A percentile compares a stretch with the other conserved stretches of the same genome.
These are phyloP conservation scores for Tetanocera ferruginea DNA, from an alignment of 2,888 invertebrate genomes.

Conservation along the genomic window DNA sequence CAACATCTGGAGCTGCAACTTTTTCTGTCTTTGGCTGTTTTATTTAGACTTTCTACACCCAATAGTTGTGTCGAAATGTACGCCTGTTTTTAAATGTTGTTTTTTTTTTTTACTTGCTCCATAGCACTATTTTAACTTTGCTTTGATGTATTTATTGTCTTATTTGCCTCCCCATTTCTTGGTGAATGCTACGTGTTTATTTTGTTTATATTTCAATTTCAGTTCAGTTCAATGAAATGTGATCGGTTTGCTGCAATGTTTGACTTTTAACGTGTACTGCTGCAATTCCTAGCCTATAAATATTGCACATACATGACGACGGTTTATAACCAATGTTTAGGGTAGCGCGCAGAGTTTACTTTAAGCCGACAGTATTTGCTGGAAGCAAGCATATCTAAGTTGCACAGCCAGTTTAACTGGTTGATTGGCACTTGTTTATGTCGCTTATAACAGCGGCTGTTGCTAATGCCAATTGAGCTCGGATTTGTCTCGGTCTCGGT, in stretches of 20 bases:
- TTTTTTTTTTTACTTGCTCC: neutral
- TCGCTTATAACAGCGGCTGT: neutral
- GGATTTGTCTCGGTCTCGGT: constrained; percentile 20
- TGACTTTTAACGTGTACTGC: neutral
- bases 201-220: constrained; percentile 12
- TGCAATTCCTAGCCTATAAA: neutral
- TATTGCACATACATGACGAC: neutral
- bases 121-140: neutral
- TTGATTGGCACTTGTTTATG: constrained; percentile 15
- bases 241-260: neutral
- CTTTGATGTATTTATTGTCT: neutral
- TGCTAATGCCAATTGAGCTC: constrained; percentile 1
- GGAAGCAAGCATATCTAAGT: neutral
- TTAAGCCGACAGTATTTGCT: neutral
- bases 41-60: neutral
- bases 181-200: neutral
- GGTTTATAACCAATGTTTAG: no score
- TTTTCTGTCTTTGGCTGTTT: neutral
- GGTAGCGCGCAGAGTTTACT: no score
- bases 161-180: neutral
- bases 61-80: neutral
- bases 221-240: constrained; percentile 18
- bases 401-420: constrained; percentile 31
- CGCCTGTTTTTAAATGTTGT: neutral
- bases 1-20: neutral